Evolutionary conservation across 2,113 vertebrate species (phyloP), one percentile per base, ranked within the genome.

Genomic region (Cryptoleucopteryx plumbea): DNA sequence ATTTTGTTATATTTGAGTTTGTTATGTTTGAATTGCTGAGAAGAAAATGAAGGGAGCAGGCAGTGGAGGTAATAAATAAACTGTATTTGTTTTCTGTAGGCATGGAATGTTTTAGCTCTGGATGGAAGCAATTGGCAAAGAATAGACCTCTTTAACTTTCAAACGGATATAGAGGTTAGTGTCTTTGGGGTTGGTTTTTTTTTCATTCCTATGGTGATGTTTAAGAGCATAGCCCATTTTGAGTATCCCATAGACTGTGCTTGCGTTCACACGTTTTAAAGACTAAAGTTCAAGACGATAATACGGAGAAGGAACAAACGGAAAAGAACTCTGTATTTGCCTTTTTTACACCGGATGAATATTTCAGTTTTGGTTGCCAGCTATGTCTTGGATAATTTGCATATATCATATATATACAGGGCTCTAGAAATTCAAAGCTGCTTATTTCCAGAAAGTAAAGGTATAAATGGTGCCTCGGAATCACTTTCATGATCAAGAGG

Each of bases 61-160:
- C 48, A 42, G 13, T 43, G n/a, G 47, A 71, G 14, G 16, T 65
- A 55, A 43, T 67, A 66, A 75, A 93, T 8, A 62, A 83, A 85
- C 55, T 94, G 9, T 84, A 13, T 87, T 42, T 94, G 47, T 97
- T 87, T 94, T 95, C 52, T 68, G 21, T 95, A 99, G 99, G 98
- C 99, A 61, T 99, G 99, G 99, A 99, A 99, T 91, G 97, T 99
- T 97, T 98, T 99, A 96, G 99, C 99, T 73, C 97, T 99, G 83
- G 99, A 99, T 98, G 99, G 99, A 97, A 99, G 99, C 97, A 99
- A 99, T 96, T 99, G 99, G 99, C 99, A 99, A 97, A 99, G 99
- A 98, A 99, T 99, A 92, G 99, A 99, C 96, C 98, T 99, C 87
- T 99, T 99, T 97, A 99, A 99, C 98, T 99, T 99, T 89, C 99